Base-by-base conservation (phyloP, 2,888 invertebrate genomes). In the Sceliomorpha sp. region DNA sequence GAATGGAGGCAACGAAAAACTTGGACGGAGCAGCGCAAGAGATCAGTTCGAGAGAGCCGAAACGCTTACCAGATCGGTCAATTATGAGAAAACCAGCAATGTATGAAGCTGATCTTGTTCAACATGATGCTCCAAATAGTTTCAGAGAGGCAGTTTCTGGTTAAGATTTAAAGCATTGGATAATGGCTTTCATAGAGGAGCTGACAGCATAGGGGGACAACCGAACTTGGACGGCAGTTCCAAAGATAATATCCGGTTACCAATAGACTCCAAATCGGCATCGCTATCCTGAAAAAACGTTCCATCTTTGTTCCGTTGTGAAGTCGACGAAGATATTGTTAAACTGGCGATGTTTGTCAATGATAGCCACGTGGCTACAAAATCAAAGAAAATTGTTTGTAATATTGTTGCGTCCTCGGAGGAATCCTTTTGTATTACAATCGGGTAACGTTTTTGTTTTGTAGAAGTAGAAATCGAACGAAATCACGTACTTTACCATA, bases 191-290 rank as follows among this genome's bases (percentile, higher is more conserved):
- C 20, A 1, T 17, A 0, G 51, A 51, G 3, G 51, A 51, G n/a
- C 20, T 51, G n/a, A 4, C 3, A 7, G 39, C 51, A 1, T 40
- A 27, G 3, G 17, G 14, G 31, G n/a, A 37, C 5, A 51, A 40
- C 8, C 6, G 9, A 2, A 51, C 40, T 3, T 51, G 51, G 51
- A 10, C 10, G 13, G 9, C 12, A 4, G 8, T 47, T 10, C 45
- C 44, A 3, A 45, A 9, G 45, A 20, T 9, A 20, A 37, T 3
- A 14, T 7, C 3, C 10, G 8, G 27, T 44, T 27, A 17, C 4
- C 29, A 0, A 67, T 67, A 1, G 24, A 60, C 40, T 59, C 37
- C 0, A 60, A 47, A n/a, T 64, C 44, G 66, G 51, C 0, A 59
- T 51, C 39, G 51, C 31, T 10, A 14, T 44, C 0, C 10, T 29